These are phyloP conservation scores for Campodea augens DNA, from an alignment of 1,140 invertebrate species.

Conservation along the genomic window DNA sequence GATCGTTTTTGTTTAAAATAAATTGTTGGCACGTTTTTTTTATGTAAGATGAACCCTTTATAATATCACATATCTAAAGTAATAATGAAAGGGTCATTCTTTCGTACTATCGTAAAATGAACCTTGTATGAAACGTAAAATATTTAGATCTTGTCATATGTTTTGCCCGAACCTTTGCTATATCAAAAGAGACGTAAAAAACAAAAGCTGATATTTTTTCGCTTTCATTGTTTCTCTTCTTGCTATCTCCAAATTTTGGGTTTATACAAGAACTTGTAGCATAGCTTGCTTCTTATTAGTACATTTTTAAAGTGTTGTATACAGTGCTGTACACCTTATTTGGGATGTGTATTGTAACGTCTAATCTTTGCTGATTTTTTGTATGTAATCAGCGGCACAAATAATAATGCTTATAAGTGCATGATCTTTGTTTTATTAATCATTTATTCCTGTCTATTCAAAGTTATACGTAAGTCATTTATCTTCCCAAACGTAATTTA, in stretches of 20 bases:
- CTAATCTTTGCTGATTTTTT: constrained; percentile 16
- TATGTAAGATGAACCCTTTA: too few species aligned
- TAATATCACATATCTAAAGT: too few species aligned
- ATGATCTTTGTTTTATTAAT: constrained; percentile 73
- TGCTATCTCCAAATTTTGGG: background rate
- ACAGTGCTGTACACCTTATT: constrained; percentile 4
- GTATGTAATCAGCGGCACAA: constrained; percentile 19
- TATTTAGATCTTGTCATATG: too few species aligned
- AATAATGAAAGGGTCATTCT: too few species aligned
- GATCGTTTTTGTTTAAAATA: too few species aligned
- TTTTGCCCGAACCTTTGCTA: too few species aligned
- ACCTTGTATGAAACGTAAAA: too few species aligned
- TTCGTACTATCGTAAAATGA: too few species aligned
- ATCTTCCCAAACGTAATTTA: background rate
- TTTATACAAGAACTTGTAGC: constrained; percentile 4
- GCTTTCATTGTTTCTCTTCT: background rate
- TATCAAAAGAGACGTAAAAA: too few species aligned
- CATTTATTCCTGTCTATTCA: constrained; percentile 32
- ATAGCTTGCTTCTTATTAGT: constrained; percentile 8
- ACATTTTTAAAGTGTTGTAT: constrained; percentile 7
- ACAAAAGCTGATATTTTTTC: background rate
- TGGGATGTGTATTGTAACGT: constrained; percentile 33
- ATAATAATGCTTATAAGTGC: constrained; percentile 72
- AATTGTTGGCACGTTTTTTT: too few species aligned
- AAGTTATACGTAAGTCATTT: constrained; percentile 10